Base-by-base conservation (phyloP, 37 sponge, comb jelly and placozoan genomes). In the Ianthella basta region DNA sequence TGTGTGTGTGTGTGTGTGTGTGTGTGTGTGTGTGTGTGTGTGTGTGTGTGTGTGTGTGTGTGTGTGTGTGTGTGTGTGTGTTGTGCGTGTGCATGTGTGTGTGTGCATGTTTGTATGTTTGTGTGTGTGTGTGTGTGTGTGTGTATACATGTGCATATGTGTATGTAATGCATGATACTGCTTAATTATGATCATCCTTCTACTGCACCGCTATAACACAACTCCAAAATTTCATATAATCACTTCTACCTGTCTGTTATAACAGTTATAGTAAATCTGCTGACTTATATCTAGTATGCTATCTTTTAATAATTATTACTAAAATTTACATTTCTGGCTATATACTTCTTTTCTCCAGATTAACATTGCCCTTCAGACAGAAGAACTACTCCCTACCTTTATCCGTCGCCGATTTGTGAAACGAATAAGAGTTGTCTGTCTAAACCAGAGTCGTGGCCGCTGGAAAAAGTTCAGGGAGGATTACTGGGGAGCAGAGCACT, bases 341-440 rank as follows among this genome's bases (percentile, higher is more conserved):
- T n/a, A n/a, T n/a, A n/a, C n/a, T n/a, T n/a, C n/a, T n/a, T n/a
- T n/a, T n/a, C n/a, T 30, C 19, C 61, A 94, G 95, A 89, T 94
- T 67, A 86, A 91, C 32, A 81, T 91, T 29, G 81, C 85, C 5
- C 85, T 94, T 29, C 60, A 54, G 39, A 87, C 88, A 16, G 95
- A 94, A 60, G 92, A 86, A 64, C 36, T 84, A 6, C 35, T 94
- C 4, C 60, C 60, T 81, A 63, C 61, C 14, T 23, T 36, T 1
- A 14, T 90, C 23, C 68, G 94, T 0, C 83, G 85, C 0, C 29
- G 60, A n/a, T 60, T 93, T 67, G 87, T 85, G 25, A 64, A 61
- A n/a, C 79, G 67, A 19, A 15, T 23, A 23, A 55, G 39, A 4
- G 56, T 15, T 13, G 35, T 90, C 36, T 34, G 24, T 20, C 94